phyloP scores from a whole-genome alignment of 2,888 invertebrate species.

The Agrilus mali region DNA sequence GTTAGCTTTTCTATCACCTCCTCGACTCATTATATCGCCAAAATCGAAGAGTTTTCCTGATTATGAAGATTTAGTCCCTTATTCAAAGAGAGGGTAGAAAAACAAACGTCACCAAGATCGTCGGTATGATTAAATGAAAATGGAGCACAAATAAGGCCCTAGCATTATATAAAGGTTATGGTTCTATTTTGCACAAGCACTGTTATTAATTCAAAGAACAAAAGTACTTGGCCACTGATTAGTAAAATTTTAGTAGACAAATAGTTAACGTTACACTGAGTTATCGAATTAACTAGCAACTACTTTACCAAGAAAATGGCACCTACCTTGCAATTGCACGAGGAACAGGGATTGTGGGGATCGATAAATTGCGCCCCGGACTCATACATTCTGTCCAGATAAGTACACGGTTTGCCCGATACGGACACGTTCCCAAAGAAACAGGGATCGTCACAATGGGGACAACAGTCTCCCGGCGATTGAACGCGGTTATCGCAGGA shows the following conservation, averaged over 20 bases:
- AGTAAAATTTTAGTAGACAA: conserved; percentile 16
- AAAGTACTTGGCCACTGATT: conserved; percentile 19
- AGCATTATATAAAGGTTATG: conserved; percentile 7
- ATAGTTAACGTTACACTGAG: conserved; percentile 3
- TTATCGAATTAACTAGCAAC: neutral
- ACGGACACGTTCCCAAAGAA: conserved; percentile 27
- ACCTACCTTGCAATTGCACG: conserved; percentile 63
- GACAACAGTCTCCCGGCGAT: conserved; percentile 57
- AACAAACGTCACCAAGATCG: conserved; percentile 1
- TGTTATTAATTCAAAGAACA: neutral
- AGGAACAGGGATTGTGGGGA: conserved; percentile 52
- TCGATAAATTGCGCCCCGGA: conserved; percentile 47
- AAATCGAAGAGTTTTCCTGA: no score
- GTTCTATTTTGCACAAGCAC: no score
- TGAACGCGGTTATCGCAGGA: conserved; percentile 50
- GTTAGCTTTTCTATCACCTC: no score
- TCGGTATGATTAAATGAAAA: conserved; percentile 4
- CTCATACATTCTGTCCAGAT: conserved; percentile 44
- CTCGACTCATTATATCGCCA: no score
- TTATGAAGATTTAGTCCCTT: no score
- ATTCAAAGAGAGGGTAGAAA: conserved; percentile 8
- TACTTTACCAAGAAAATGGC: neutral
- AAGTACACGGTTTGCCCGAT: conserved; percentile 45
- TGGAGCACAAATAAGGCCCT: conserved; percentile 19
- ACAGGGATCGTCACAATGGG: conserved; percentile 49